These are phyloP conservation scores for human DNA, from an alignment of 2,113 vertebrate species.

Conservation along the genomic window DNA sequence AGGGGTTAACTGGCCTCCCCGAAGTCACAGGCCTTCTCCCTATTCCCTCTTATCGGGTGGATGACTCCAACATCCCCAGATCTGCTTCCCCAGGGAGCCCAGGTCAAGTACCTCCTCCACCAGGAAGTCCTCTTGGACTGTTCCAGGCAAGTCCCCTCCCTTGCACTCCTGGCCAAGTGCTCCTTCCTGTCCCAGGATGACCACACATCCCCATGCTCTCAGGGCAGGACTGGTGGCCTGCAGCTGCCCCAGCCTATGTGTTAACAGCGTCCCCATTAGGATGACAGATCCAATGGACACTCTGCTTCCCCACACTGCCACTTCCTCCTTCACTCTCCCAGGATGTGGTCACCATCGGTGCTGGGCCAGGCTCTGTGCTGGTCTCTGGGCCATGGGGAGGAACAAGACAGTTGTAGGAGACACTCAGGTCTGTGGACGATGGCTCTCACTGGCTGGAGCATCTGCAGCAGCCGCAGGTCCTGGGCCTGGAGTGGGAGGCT, in stretches of 20 bases:
- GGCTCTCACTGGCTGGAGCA: too few relatives aligned
- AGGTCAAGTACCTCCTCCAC: background rate
- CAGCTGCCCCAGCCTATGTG: background rate
- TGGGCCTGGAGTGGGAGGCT: background rate
- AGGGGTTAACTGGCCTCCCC: background rate
- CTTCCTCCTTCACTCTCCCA: background rate
- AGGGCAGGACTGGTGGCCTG: background rate
- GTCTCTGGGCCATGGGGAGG: background rate
- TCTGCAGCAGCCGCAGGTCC: background rate
- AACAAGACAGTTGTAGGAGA: too few relatives aligned
- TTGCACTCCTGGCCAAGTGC: rapidly evolving
- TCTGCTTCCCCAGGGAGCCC: background rate
- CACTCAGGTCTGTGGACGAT: rapidly evolving
- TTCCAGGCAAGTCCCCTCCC: background rate
- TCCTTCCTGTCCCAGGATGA: background rate
- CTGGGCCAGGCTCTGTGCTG: too few relatives aligned
- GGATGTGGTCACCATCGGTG: rapidly evolving
- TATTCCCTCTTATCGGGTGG: background rate
- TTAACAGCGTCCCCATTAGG: rapidly evolving
- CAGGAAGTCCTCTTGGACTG: background rate
- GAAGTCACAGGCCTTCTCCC: background rate
- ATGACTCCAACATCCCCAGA: background rate
- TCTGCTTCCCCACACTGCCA: too few relatives aligned
- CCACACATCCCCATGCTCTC: background rate
- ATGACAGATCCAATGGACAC: rapidly evolving